Base-by-base conservation (phyloP, 2,888 invertebrate genomes). In the Oligia fasciuncula region DNA sequence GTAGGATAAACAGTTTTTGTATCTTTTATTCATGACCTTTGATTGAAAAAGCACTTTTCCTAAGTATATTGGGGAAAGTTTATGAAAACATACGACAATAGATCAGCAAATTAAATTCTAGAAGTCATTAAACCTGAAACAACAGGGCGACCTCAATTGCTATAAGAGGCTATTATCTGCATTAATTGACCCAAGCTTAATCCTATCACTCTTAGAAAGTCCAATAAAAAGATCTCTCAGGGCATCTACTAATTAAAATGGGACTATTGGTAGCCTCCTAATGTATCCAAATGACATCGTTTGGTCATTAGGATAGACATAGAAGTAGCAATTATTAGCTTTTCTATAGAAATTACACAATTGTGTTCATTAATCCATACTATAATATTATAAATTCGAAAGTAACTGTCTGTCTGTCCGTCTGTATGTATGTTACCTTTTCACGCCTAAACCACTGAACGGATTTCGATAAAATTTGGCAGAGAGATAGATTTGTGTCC, bases 151-250 rank as follows among this genome's bases (percentile, higher is more conserved):
- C 65, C 65, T 81, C 57, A 57, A 57, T 82, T 57, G 67, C n/a
- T 68, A 13, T 23, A 54, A 54, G 46, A 75, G 82, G 67, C 82
- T 54, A 54, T 82, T 76, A 80, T 77, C 49, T 57, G 40, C 65
- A 76, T 80, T 80, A 81, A 83, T 80, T 60, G 67, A 57, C 77
- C 77, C 46, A 82, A 80, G 65, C 63, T 54, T 65, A 80, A 82
- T 69, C 77, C 68, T 57, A 76, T 57, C 60, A 62, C 43, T 68
- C 82, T 81, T 62, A 40, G 54, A 76, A 76, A 82, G 29, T 29
- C 70, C 68, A 74, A 60, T 84, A 76, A 82, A 82, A 68, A 82
- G 68, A 63, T 69, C 46, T 82, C 40, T 49, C 40, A 19, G 54
- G 62, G 49, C 73, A 79, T 57, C 82, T 57, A 63, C 54, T 81